Percentiles rank a stretch among this genome's conserved stretches.
Evolutionary conservation across 2,113 vertebrate genomes (phyloP).

Genomic region (Sarotherodon lohbergeri): DNA sequence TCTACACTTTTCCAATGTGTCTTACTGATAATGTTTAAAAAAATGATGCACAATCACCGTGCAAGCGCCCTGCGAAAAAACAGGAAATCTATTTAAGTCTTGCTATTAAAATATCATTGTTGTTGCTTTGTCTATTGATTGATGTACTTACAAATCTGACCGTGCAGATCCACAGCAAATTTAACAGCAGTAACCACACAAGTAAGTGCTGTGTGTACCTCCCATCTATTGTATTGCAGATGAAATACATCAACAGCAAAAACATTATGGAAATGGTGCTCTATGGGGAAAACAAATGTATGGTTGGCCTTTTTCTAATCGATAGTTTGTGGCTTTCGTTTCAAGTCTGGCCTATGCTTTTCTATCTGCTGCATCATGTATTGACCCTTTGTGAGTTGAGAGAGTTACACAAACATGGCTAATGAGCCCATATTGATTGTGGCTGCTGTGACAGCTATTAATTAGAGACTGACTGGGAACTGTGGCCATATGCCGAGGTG

Average conservation of each 20-base stretch:
- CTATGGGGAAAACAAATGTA: constrained; percentile 21
- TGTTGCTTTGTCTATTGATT: constrained; percentile 7
- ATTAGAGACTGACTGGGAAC: constrained; percentile 56
- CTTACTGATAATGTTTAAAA: background rate
- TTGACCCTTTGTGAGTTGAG: constrained; percentile 34
- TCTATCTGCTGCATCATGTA: constrained; percentile 41
- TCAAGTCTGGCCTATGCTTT: constrained; percentile 30
- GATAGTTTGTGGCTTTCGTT: constrained; percentile 47
- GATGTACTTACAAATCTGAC: constrained; percentile 29
- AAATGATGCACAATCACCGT: background rate
- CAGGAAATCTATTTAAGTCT: background rate
- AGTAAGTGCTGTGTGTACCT: constrained; percentile 1
- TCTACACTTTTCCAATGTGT: background rate
- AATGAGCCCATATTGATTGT: constrained; percentile 72
- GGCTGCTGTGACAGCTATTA: constrained; percentile 68
- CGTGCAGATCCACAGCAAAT: background rate
- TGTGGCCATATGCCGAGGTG: constrained; percentile 43
- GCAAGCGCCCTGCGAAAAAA: background rate
- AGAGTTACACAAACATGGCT: constrained; percentile 56
- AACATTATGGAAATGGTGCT: constrained; percentile 48
- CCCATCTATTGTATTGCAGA: constrained; percentile 43
- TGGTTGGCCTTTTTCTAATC: constrained; percentile 14
- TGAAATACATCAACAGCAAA: constrained; percentile 46
- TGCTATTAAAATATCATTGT: background rate
- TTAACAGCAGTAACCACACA: constrained; percentile 28